A percentile compares a stretch with the other conserved stretches of the same genome.
phyloP scores from a whole-genome alignment of 2,113 vertebrate genomes.

The Podarcis raffonei region DNA sequence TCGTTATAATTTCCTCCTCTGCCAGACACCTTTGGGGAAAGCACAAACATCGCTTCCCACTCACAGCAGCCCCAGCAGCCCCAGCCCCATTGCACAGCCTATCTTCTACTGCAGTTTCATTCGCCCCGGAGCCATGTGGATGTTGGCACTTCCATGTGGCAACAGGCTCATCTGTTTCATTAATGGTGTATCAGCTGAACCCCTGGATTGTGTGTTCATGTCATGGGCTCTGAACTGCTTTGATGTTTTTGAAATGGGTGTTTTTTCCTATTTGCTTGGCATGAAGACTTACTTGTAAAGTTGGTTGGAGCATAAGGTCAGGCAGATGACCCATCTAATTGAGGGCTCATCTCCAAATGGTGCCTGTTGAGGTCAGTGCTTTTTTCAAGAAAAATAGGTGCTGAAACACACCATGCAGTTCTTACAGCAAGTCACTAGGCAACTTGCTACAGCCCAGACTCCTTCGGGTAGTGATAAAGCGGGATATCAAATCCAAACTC shows the following conservation, averaged over 20 bases:
- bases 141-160: background rate
- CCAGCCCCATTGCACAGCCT: background rate
- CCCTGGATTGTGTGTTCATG: background rate
- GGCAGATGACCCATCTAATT: background rate
- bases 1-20: background rate
- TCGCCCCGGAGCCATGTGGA: background rate
- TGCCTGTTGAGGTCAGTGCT: no score
- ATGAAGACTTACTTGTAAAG: background rate
- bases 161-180: background rate
- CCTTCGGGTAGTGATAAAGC: no score
- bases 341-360: background rate
- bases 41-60: background rate
- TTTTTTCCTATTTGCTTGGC: background rate
- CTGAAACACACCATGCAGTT: no score
- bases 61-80: background rate
- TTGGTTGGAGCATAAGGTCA: no score
- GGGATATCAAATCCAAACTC: no score
- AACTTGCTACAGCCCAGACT: no score
- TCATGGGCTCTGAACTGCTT: background rate
- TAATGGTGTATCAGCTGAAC: no score
- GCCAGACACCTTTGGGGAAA: background rate
- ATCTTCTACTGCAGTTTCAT: background rate
- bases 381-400: no score
- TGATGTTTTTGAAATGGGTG: background rate
- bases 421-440: no score